Percentiles rank a stretch among this genome's conserved stretches.
Conservation (phyloP, 2,888 invertebrate species). For the Eulithis testata region DNA sequence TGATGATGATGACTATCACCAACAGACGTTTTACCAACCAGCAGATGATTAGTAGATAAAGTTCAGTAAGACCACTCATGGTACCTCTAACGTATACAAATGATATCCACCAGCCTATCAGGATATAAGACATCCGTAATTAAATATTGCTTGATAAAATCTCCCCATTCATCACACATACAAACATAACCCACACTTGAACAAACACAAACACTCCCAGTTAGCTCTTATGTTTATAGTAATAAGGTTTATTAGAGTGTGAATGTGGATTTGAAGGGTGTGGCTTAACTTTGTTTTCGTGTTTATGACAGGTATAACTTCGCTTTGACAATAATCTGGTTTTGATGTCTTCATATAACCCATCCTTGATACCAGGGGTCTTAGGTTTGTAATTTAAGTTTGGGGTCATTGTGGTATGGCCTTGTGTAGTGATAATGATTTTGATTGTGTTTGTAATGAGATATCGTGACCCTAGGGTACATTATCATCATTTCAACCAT, state of each 20-base stretch:
- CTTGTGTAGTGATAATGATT: constrained; percentile 35
- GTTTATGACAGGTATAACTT: constrained; percentile 65
- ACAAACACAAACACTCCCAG: not conserved
- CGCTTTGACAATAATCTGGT: constrained; percentile 64
- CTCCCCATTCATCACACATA: constrained; percentile 40
- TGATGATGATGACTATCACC: no score
- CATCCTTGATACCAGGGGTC: constrained; percentile 52
- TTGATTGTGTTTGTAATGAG: constrained; percentile 31
- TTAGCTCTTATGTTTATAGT: constrained; percentile 7
- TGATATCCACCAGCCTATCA: constrained; percentile 11
- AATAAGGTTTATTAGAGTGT: constrained; percentile 44
- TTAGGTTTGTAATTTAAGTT: constrained; percentile 40
- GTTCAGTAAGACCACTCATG: not conserved
- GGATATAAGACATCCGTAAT: constrained; percentile 44
- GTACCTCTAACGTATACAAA: not conserved
- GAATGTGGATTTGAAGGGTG: constrained; percentile 10
- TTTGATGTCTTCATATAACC: constrained; percentile 71
- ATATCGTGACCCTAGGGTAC: not conserved
- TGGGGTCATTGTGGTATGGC: constrained; percentile 37
- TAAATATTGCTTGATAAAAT: constrained; percentile 55
- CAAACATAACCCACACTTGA: constrained; percentile 3
- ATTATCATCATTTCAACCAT: not conserved
- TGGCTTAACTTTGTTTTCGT: constrained; percentile 41
- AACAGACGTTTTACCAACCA: no score
- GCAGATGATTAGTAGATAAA: no score